Base-by-base conservation (phyloP, 2,113 vertebrate genomes). In the Vidua chalybeata region DNA sequence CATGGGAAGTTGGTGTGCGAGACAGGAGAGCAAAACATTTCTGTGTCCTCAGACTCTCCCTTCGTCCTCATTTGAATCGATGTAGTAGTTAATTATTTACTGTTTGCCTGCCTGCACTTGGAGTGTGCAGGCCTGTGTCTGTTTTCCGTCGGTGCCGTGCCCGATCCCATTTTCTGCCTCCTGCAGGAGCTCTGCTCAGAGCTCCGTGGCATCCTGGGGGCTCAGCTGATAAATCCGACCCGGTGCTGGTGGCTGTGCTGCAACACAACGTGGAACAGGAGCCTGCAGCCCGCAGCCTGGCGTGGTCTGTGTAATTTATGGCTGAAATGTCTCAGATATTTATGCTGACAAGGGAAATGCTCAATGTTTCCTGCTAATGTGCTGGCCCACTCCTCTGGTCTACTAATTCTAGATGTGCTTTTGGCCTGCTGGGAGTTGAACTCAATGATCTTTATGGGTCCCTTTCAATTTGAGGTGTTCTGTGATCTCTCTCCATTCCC, bases 11-110 rank as follows among this genome's bases (percentile, higher is more conserved):
- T 51, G 15, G 75, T 77, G 88, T 17, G 72, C 20, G 18, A 86
- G 59, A 46, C 4, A 27, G 10, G 66, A n/a, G 79, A 94, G 76
- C 77, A 51, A 80, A 94, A 66, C 45, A 41, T 4, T 87, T 15
- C 49, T 1, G 69, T 75, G 93, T 95, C 93, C 93, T 93, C 73
- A 97, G 66, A 46, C 87, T 76, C 89, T 97, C 93, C 84, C 77
- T 72, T 20, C 18, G 43, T 79, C 66, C 82, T 72, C 73, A 41
- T 66, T 89, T 89, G 89, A 91, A 92, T 91, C 26, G 51, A n/a
- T 74, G 91, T 2, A 45, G 46, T 64, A 0, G 82, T 94, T 82
- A 94, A 95, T 97, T 96, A 97, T 95, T 96, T 87, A 96, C 87
- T n/a, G 8, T 79, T 64, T 37, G 77, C 84, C 84, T 58, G 91